phyloP scores from a whole-genome alignment of 2,113 vertebrate species.

The Numenius arquata region DNA sequence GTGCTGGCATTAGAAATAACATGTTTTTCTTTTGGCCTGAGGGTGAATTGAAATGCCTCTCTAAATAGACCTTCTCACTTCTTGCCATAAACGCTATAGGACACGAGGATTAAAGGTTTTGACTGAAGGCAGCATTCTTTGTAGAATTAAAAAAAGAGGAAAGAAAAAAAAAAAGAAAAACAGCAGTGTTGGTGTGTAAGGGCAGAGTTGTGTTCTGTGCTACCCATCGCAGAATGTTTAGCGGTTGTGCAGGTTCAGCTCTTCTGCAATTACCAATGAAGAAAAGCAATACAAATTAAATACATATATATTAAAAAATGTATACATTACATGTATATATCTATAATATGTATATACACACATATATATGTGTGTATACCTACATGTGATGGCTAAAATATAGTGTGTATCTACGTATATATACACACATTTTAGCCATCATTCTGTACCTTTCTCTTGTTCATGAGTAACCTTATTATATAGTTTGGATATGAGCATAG shows the following conservation, averaged over 20 bases:
- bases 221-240: not conserved
- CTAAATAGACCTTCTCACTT: constrained; percentile 54
- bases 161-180: not conserved
- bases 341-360: not conserved
- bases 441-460: not conserved
- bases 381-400: not conserved
- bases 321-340: not conserved
- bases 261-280: not conserved
- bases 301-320: not conserved
- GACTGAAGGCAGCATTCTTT: constrained; percentile 21
- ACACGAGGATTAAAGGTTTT: constrained; percentile 24
- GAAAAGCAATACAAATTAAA: not conserved
- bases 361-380: accelerated
- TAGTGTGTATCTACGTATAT: no score
- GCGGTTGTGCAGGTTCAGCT: not conserved
- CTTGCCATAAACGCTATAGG: constrained; percentile 34
- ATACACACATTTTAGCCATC: not conserved
- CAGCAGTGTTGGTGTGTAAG: not conserved
- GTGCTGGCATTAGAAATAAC: constrained; percentile 60
- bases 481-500: not conserved
- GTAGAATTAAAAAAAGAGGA: constrained; percentile 43
- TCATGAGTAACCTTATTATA: not conserved
- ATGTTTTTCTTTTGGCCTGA: constrained; percentile 56
- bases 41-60: constrained; percentile 51
- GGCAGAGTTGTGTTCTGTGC: not conserved